These are phyloP conservation scores for Dasypolia templi DNA, from an alignment of 2,888 invertebrate species.

Conservation along the genomic window DNA sequence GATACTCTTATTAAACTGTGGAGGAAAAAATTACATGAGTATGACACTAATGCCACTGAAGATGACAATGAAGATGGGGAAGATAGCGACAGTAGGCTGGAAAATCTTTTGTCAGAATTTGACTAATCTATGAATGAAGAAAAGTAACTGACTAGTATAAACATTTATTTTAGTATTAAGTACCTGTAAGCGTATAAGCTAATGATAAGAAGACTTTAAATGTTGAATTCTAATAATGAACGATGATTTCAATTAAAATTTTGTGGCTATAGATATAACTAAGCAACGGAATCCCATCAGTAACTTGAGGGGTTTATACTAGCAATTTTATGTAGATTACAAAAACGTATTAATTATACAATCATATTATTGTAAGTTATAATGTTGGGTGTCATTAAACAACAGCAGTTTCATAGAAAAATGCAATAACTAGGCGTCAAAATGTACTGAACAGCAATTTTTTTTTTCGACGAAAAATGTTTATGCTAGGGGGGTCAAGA, in stretches of 20 bases:
- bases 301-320: not conserved
- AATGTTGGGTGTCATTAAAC: not conserved
- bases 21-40: conserved; percentile 95
- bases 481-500: no score
- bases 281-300: not conserved
- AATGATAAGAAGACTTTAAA: conserved; percentile 1
- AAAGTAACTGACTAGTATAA: conserved; percentile 18
- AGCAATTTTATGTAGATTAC: conserved; percentile 3
- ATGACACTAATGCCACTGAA: conserved; percentile 89
- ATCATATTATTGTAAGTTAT: conserved; percentile 6
- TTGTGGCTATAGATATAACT: conserved; percentile 3
- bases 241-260: conserved; percentile 1
- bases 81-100: conserved; percentile 26
- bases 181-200: conserved; percentile 32
- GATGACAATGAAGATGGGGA: conserved; percentile 41
- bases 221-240: conserved; percentile 3
- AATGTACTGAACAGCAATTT: no score
- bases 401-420: no score
- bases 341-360: conserved; percentile 1
- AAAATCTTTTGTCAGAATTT: conserved; percentile 2
- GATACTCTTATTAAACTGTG: conserved; percentile 96
- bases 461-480: no score
- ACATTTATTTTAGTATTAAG: conserved; percentile 30
- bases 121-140: conserved; percentile 7
- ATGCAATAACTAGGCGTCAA: no score